Evolutionary conservation across 2,797 vertebrate species (phyloP).

Genomic region (Lateolabrax maculatus): DNA sequence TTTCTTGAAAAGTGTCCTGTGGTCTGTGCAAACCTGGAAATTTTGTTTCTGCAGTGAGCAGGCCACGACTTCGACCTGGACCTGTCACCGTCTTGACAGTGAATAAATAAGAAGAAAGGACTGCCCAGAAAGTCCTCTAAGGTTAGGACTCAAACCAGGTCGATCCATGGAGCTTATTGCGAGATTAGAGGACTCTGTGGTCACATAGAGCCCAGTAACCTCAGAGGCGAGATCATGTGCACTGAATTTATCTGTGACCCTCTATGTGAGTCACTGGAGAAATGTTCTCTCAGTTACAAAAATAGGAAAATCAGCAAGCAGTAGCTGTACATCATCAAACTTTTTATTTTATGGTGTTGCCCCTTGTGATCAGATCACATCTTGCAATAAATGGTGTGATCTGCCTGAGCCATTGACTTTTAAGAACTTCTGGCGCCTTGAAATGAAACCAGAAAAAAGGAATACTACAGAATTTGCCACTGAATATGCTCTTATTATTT

Average conservation of each 20-base stretch:
- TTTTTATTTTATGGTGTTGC: background rate
- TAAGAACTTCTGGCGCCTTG: background rate
- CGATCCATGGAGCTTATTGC: constrained; percentile 57
- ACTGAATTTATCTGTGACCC: constrained; percentile 62
- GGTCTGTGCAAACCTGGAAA: constrained; percentile 49
- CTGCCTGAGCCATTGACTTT: constrained; percentile 4
- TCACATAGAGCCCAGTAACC: constrained; percentile 62
- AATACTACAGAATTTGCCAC: background rate
- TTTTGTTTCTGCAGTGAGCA: constrained; percentile 39
- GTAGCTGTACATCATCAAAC: constrained; percentile 6
- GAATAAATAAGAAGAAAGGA: constrained; percentile 60
- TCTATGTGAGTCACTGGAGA: constrained; percentile 35
- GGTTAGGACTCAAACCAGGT: constrained; percentile 61
- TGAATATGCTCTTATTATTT: constrained; percentile 43
- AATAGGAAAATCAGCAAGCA: constrained; percentile 18
- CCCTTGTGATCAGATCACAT: constrained; percentile 27
- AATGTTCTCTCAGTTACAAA: constrained; percentile 27
- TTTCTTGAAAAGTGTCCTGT: constrained; percentile 27
- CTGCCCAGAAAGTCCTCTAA: constrained; percentile 42
- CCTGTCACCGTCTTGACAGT: constrained; percentile 48
- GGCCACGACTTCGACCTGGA: constrained; percentile 52
- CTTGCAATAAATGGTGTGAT: constrained; percentile 26
- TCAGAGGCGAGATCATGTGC: constrained; percentile 52
- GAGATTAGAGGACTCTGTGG: constrained; percentile 63
- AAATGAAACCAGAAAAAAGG: background rate